Percentiles rank a stretch among this genome's conserved stretches.
These are phyloP conservation scores for Phrynocephalus forsythii DNA, from an alignment of 2,797 vertebrate species.

Conservation along the genomic window DNA sequence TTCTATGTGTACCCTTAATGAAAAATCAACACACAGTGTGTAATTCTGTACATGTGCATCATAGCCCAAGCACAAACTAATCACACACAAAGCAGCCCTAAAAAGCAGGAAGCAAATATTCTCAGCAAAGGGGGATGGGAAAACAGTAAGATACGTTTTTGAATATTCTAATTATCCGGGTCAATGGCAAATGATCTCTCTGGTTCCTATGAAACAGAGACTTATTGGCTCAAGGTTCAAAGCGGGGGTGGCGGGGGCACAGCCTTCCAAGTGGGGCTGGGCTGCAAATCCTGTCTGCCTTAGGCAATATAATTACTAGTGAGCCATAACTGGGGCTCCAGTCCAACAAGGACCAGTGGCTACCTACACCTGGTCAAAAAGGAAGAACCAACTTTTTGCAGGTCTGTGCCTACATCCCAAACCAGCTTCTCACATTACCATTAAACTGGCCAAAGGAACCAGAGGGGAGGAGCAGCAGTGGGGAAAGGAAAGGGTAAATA, in stretches of 20 bases:
- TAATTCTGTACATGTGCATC: background rate
- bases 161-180: conserved; percentile 8
- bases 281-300: background rate
- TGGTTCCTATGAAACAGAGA: conserved; percentile 5
- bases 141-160: background rate
- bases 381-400: conserved; percentile 1
- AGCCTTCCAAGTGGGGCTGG: background rate
- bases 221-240: background rate
- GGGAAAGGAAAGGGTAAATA: conserved; percentile 14
- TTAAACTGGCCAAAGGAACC: conserved; percentile 13
- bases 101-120: background rate
- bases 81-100: background rate
- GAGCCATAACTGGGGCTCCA: background rate
- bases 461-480: background rate
- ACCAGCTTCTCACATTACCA: background rate
- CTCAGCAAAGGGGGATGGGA: conserved; percentile 11
- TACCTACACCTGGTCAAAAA: background rate
- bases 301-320: background rate
- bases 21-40: background rate
- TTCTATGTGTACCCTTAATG: background rate
- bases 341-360: background rate
- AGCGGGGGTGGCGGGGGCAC: background rate
- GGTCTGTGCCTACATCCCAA: background rate
- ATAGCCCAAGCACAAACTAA: conserved; percentile 1
- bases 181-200: background rate